A percentile compares a stretch with the other conserved stretches of the same genome.
phyloP scores from a whole-genome alignment of 2,113 vertebrate genomes.

The Strix uralensis region DNA sequence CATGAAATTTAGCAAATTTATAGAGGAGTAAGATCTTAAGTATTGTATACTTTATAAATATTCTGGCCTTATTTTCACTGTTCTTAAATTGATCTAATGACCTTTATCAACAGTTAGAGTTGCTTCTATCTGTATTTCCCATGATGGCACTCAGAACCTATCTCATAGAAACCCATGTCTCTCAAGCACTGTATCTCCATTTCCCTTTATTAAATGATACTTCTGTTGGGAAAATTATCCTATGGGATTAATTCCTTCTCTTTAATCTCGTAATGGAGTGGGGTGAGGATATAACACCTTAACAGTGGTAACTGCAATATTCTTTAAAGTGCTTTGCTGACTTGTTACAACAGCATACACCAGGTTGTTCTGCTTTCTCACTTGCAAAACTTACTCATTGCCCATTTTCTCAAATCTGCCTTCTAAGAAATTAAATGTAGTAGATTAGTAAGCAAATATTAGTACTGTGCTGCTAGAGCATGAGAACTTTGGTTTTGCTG shows the following conservation, averaged over 20 bases:
- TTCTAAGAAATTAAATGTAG: background rate
- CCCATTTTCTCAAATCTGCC: background rate
- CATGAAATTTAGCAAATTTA: background rate
- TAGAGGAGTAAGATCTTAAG: background rate
- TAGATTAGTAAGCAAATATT: background rate
- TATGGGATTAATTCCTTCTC: background rate
- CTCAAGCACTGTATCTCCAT: background rate
- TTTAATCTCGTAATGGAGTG: background rate
- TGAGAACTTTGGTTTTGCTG: background rate
- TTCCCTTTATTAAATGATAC: background rate
- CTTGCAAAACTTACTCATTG: background rate
- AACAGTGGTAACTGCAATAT: background rate
- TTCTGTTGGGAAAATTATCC: background rate
- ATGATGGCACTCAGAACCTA: background rate
- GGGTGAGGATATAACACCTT: background rate
- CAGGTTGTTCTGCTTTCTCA: background rate
- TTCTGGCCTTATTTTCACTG: background rate
- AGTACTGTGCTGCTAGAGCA: background rate
- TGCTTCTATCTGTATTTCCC: background rate
- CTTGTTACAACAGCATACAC: background rate
- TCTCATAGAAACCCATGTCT: background rate
- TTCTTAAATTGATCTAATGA: background rate
- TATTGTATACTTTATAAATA: background rate
- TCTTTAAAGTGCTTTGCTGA: background rate
- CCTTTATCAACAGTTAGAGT: background rate